Base-by-base conservation (phyloP, 2,888 invertebrate genomes). In the Dysmachus trigonus region DNA sequence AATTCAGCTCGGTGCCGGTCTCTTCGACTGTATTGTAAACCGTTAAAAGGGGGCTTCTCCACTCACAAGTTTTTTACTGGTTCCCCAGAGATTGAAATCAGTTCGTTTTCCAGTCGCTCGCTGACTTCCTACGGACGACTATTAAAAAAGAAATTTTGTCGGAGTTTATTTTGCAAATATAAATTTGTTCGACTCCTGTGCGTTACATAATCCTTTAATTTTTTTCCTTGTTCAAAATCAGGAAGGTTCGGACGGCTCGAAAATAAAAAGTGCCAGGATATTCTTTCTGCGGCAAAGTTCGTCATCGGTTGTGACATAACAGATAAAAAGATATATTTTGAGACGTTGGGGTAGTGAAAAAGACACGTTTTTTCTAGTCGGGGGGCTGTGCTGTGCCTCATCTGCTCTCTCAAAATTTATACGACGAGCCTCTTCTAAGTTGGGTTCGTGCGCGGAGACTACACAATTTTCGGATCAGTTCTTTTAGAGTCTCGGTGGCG, bases 131-230 rank as follows among this genome's bases (percentile, higher is more conserved):
- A 62, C 62, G 62, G 62, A 62, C 62, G 27, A 62, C 62, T 10
- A 62, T 62, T 41, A 41, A 38, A 7, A 38, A 7, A 38, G 10
- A 62, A 2, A 27, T 2, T 62, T 18, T 22, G 10, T 62, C 27
- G 62, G 7, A 62, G 27, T 22, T 22, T 8, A 51, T 18, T n/a
- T n/a, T n/a, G 62, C 8, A 27, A 51, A 51, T 13, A 47, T n/a
- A 18, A 62, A 10, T 27, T 10, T 10, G 62, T 62, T 27, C 62
- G 27, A 62, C 4, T 62, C 27, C 27, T 38, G 76, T 47, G 77
- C 77, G 79, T 79, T 79, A 79, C 79, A 79, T 79, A 79, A 79
- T 79, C 7, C 31, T 47, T 41, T 30, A n/a, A 77, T 38, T 77
- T 8, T 47, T 47, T 41, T 18, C 15, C 8, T 47, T n/a, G 47